A percentile compares a stretch with the other conserved stretches of the same genome.
Conservation (phyloP, 2,113 vertebrate genomes). For the Oriolus oriolus region DNA sequence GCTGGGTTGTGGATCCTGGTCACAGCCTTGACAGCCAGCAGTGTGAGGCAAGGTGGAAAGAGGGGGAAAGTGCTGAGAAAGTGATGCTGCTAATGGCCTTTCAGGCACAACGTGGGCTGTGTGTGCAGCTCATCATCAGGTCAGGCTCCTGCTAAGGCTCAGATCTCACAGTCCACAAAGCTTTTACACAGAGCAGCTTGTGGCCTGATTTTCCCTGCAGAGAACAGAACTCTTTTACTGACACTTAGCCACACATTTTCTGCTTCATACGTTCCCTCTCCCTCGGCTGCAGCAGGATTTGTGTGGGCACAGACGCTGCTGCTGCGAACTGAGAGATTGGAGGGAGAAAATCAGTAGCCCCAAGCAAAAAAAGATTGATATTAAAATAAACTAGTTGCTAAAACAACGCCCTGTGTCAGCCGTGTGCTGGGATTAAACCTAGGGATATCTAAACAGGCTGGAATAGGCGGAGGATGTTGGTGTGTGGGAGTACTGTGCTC, state of each 20-base stretch:
- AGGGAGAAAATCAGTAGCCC: not conserved
- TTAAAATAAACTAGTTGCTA: conserved; percentile 12
- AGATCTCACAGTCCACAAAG: not conserved
- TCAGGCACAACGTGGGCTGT: not conserved
- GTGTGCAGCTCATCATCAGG: conserved; percentile 1
- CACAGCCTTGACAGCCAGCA: not conserved
- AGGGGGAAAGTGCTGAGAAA: not conserved
- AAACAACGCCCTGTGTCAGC: not conserved
- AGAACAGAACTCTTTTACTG: not conserved
- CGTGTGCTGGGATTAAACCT: not conserved
- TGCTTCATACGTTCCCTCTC: not conserved
- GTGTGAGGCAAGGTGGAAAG: not conserved
- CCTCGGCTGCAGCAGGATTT: not conserved
- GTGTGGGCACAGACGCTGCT: not conserved
- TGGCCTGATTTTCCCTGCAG: conserved; percentile 55
- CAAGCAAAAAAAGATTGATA: not conserved
- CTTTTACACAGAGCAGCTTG: conserved; percentile 54
- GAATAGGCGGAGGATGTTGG: not conserved
- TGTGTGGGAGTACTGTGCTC: not conserved
- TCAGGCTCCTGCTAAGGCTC: conserved; percentile 9
- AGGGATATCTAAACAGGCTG: not conserved
- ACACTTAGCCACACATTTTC: not conserved
- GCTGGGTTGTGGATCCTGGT: not conserved
- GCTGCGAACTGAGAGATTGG: not conserved
- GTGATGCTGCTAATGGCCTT: not conserved